A percentile compares a stretch with the other conserved stretches of the same genome.
Evolutionary conservation across 2,888 invertebrate species (phyloP).

Genomic region (Ganaspis brasiliensis): DNA sequence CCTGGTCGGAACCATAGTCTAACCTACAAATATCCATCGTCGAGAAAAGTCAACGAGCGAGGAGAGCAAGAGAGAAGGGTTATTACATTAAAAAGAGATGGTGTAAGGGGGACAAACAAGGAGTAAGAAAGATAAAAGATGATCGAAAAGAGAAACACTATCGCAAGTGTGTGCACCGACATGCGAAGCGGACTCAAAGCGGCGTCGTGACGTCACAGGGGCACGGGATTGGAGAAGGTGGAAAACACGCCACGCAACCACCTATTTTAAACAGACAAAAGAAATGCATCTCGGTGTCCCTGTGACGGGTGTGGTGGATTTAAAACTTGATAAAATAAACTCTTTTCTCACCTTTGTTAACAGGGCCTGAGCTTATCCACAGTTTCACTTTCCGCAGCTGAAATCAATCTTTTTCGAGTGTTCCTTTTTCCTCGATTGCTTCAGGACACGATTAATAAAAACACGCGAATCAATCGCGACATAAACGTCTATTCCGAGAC

Average conservation of each 20-base stretch:
- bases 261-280: constrained; percentile 76
- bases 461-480: constrained; percentile 45
- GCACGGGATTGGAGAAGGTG: constrained; percentile 76
- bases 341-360: constrained; percentile 57
- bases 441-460: constrained; percentile 38
- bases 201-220: constrained; percentile 75
- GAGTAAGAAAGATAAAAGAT: constrained; percentile 43
- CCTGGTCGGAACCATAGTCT: constrained; percentile 62
- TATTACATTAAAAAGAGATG: constrained; percentile 48
- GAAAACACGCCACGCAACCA: constrained; percentile 80
- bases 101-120: constrained; percentile 43
- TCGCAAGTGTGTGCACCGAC: constrained; percentile 41
- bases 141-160: constrained; percentile 37
- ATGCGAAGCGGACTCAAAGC: constrained; percentile 56
- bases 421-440: constrained; percentile 54
- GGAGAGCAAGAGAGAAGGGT: constrained; percentile 17
- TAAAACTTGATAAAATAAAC: constrained; percentile 23
- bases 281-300: constrained; percentile 53
- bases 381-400: constrained; percentile 60
- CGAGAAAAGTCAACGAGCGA: constrained; percentile 33
- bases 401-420: constrained; percentile 62
- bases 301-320: constrained; percentile 66
- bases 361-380: constrained; percentile 50
- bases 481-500: constrained; percentile 53
- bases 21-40: constrained; percentile 41